phyloP scores from a whole-genome alignment of 2,113 vertebrate species.

The Panthera uncia region DNA sequence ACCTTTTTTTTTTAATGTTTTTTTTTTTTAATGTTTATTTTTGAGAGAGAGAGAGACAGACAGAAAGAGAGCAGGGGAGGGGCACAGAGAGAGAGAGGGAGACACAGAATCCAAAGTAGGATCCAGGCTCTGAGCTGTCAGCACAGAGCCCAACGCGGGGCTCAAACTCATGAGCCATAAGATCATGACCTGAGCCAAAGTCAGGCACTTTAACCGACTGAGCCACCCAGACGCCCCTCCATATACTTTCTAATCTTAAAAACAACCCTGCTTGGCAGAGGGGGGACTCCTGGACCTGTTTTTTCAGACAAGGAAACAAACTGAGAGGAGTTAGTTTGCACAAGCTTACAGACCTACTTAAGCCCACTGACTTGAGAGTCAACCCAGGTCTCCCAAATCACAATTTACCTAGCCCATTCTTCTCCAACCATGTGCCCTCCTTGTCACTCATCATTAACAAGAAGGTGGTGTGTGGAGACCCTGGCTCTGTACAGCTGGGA shows the following conservation, averaged over 20 bases:
- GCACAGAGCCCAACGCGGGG: too few relatives aligned
- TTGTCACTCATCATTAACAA: not conserved
- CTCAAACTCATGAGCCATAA: too few relatives aligned
- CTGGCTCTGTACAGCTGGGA: too few relatives aligned
- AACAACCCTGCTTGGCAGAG: not conserved
- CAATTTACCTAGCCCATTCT: not conserved
- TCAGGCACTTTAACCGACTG: too few relatives aligned
- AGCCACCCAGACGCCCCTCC: not conserved
- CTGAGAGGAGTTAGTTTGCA: not conserved
- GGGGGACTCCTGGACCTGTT: not conserved
- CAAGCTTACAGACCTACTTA: not conserved
- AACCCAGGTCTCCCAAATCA: not conserved
- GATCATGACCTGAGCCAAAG: too few relatives aligned
- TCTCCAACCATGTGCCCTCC: not conserved
- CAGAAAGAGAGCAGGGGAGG: too few relatives aligned
- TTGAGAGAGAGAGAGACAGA: too few relatives aligned
- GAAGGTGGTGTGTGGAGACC: not conserved
- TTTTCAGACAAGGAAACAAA: conserved; percentile 2
- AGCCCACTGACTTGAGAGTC: not conserved
- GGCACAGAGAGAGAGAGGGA: too few relatives aligned
- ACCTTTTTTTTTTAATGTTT: not conserved
- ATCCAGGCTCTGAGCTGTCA: too few relatives aligned
- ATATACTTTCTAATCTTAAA: not conserved
- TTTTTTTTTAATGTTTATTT: too few relatives aligned
- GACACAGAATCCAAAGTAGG: too few relatives aligned